Evolutionary conservation across 2,113 vertebrate species (phyloP), one percentile per base, ranked within the genome.

Genomic region (Gymnarchus niloticus): DNA sequence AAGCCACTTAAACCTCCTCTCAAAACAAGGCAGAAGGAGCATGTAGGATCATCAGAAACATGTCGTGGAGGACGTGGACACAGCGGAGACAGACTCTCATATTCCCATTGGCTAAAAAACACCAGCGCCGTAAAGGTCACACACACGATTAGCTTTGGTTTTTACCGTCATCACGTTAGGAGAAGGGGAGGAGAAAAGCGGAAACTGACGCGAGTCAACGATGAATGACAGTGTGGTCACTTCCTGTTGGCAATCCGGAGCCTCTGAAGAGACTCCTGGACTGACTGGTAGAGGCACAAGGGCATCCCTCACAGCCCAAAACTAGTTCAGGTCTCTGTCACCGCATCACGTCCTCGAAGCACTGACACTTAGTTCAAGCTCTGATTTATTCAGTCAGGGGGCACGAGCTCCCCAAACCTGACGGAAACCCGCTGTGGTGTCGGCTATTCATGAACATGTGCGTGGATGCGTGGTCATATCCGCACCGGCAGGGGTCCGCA

Each of bases 361-460:
- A 48, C 69, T 86, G 56, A 57, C 65, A 61, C 81, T 87, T 87
- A 83, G 85, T 44, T 57, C 44, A 21, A 61, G 83, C 82, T 83
- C 57, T 77, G 77, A 81, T 80, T 88, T 85, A 88, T 88, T 88
- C 56, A 85, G 88, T 88, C 76, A 88, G 77, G 4, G 33, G 28
- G 12, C 33, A 33, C 33, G 33, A 73, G 33, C 33, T 73, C 33
- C 65, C 5, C 1, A 33, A 19, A 33, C 65, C 65, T 33, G 17
- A 2, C 33, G 14, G 65, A 28, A 9, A 73, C 41, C 65, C 17
- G 28, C 17, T n/a, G n/a, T n/a, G n/a, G n/a, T n/a, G n/a, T n/a
- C n/a, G n/a, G n/a, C n/a, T n/a, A n/a, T n/a, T n/a, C n/a, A n/a
- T n/a, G n/a, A n/a, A n/a, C n/a, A n/a, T n/a, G n/a, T n/a, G n/a